Evolutionary conservation across 2,113 vertebrate genomes (phyloP), one percentile per base, ranked within the genome.

Genomic region (Hypanus sabinus): DNA sequence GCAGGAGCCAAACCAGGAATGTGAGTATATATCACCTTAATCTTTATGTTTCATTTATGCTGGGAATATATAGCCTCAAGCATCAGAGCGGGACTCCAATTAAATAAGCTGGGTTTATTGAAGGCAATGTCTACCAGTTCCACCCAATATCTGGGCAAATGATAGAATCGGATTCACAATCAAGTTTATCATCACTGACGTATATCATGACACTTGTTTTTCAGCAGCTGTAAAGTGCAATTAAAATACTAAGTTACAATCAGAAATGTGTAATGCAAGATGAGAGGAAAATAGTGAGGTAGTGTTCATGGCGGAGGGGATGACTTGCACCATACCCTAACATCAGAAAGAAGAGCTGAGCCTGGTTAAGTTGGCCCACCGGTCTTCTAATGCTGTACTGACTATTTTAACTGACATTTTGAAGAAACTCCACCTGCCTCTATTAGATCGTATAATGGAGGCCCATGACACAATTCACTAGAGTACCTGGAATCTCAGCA

Each of bases 1-100:
- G 98, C 99, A 0, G 99, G 99, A 94, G 98, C 99, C 94, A 99
- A 99, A 95, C 99, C 99, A 2, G 98, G 99, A 96, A 99, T 98
- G 99, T 99, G 94, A 97, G 98, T 97, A 87, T 30, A 36, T 0
- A 36, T 68, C 71, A 22, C 5, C 18, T 22, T 55, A 87, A 27
- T 24, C 46, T 60, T 11, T 24, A 22, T 55, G 36, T 36, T 36
- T 83, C 36, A 38, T 18, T 0, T 36, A 33, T 33, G 33, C 14
- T 14, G 27, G 60, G 57, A 27, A 10, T 60, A 62, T 14, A 60
- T 55, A 10, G 27, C 55, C 27, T 60, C 30, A 27, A 62, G 12
- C 24, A 60, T 60, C 27, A 87, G 27, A 87, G 55, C 24, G 30
- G 46, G 83, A 5, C 83, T 87, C 4, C 83, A 60, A 55, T 62